Evolutionary conservation across 2,888 invertebrate species (phyloP).

Genomic region (Cephus sareptanus): DNA sequence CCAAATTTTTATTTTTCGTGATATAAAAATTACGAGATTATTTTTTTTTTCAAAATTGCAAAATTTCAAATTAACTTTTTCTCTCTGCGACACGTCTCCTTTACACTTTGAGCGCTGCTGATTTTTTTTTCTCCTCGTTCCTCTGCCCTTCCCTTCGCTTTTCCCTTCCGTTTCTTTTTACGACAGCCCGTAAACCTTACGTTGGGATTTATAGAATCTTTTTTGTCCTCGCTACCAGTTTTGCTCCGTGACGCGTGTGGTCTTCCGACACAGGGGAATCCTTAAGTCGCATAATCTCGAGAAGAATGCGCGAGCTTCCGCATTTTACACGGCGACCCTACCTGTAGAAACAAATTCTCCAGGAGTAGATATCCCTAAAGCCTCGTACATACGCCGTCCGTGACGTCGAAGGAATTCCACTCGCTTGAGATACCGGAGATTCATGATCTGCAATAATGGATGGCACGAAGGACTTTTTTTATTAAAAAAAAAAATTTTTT

Average conservation of each 20-base stretch:
- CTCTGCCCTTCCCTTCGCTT: conserved; percentile 16
- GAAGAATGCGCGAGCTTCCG: conserved; percentile 6
- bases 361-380: not conserved
- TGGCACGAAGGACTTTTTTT: not conserved
- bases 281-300: not conserved
- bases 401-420: not conserved
- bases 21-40: not conserved
- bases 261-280: not conserved
- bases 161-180: conserved; percentile 6
- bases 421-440: not conserved
- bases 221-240: not conserved
- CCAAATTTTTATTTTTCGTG: not conserved
- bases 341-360: not conserved
- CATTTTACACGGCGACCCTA: not conserved
- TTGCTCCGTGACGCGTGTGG: conserved; percentile 5
- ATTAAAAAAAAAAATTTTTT: too few species aligned
- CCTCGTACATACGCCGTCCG: not conserved
- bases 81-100: not conserved
- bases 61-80: not conserved
- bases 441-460: not conserved
- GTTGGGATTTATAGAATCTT: not conserved
- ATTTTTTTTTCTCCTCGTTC: conserved; percentile 11
- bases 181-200: conserved; percentile 1
- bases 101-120: not conserved
- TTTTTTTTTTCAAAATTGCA: not conserved